Evolutionary conservation across 2,113 vertebrate genomes (phyloP), one percentile per base, ranked within the genome.

Genomic region (Phaetusa simplex): DNA sequence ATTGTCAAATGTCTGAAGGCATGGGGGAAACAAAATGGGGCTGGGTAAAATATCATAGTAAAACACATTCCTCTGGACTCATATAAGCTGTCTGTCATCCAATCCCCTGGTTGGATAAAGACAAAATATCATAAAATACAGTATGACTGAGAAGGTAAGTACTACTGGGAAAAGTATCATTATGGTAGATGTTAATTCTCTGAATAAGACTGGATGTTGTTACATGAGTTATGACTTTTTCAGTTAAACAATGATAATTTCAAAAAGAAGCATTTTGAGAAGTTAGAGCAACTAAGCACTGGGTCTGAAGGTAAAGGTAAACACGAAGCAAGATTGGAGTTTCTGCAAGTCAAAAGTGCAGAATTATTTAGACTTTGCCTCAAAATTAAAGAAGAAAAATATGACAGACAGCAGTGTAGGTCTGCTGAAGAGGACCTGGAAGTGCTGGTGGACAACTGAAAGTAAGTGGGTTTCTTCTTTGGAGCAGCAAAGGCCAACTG

Each of bases 61-160:
- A 80, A 93, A 38, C 23, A 20, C 34, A 49, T n/a, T 49, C 38
- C 16, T 87, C 73, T 80, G 66, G 14, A 70, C 50, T 64, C 27
- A 62, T 0, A 0, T 40, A 56, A 72, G 17, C 15, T 52, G 24
- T 56, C 42, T 1, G 1, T 61, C 27, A 42, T 42, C 22, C 59
- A 47, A 11, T 55, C 3, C 27, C 11, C 49, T 40, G 8, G 4
- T 5, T 83, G 49, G 49, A 58, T 86, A 36, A 73, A 73, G 26
- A 36, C 36, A 32, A 36, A 52, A 79, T 40, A 43, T 11, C 59
- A n/a, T 59, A 42, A 92, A 76, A 40, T 27, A 24, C 8, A 77
- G 18, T 27, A 21, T 50, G 32, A 61, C 17, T 40, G 36, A 82
- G 50, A 87, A 70, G 18, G 14, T 36, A 79, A 49, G 5, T 49